Conservation (phyloP, 2,888 invertebrate genomes). For the Phasia obesa region DNA sequence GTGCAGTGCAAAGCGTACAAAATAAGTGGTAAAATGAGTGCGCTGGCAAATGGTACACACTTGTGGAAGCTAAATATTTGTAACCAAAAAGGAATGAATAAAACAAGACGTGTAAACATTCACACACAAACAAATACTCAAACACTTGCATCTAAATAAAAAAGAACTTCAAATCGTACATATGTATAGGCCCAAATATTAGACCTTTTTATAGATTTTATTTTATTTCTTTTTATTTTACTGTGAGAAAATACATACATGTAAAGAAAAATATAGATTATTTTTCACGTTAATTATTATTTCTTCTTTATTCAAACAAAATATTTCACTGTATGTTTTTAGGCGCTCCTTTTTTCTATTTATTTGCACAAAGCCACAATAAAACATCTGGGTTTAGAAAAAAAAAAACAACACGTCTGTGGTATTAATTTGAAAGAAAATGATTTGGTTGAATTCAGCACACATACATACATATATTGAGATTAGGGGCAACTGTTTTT, state of each 20-base stretch:
- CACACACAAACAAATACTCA: not conserved
- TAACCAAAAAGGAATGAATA: conserved; percentile 11
- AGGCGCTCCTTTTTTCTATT: conserved; percentile 30
- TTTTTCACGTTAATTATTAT: conserved; percentile 59
- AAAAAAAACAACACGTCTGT: conserved; percentile 13
- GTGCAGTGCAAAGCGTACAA: not conserved
- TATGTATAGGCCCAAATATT: conserved; percentile 52
- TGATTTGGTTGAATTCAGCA: conserved; percentile 43
- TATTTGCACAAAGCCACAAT: conserved; percentile 17
- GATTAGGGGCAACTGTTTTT: conserved; percentile 21
- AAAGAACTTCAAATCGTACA: conserved; percentile 31
- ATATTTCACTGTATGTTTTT: conserved; percentile 57
- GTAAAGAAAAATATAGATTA: conserved; percentile 61
- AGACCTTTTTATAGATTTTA: conserved; percentile 44
- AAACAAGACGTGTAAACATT: not conserved
- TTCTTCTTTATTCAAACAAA: conserved; percentile 51
- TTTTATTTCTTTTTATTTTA: conserved; percentile 30
- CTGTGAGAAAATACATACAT: conserved; percentile 51
- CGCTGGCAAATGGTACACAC: conserved; percentile 58
- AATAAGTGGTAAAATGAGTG: not conserved
- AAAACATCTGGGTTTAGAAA: conserved; percentile 33
- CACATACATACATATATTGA: not conserved
- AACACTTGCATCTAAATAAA: conserved; percentile 3
- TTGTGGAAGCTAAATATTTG: conserved; percentile 52
- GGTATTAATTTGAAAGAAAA: conserved; percentile 42